Evolutionary conservation across 2,797 vertebrate species (phyloP), one percentile per base, ranked within the genome.

Genomic region (Mormyrus hasselquistii): DNA sequence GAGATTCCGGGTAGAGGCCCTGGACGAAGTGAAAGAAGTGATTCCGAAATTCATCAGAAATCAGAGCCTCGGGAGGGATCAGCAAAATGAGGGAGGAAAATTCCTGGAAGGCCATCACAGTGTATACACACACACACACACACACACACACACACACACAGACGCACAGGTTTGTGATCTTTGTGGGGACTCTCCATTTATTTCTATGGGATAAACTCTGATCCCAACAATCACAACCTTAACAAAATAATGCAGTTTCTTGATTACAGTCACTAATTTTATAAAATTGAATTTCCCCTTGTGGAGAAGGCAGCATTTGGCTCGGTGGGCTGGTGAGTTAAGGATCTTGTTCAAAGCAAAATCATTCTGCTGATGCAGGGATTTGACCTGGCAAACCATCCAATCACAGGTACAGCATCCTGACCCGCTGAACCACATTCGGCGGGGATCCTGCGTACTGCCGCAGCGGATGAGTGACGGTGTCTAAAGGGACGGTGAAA

Each of bases 1-100:
- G 96, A 8, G 96, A 96, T 89, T 97, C 96, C 0, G 95, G 92
- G 55, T 96, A 97, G 25, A 97, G 90, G 87, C 96, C 96, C 96
- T 97, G 59, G 12, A 90, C 38, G 88, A 90, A 88, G 16, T 5
- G 34, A 49, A 90, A 47, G 88, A 90, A 88, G 16, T 5, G 34
- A 49, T 87, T 59, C 7, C 49, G 0, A 4, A 44, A 65, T 34
- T 57, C 5, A 34, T 38, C 25, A 86, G 55, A 2, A 22, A 86
- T 19, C 41, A 16, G 29, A 73, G 29, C 38, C 65, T 34, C 59
- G 0, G 59, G 59, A 57, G 1, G 16, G 55, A 57, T 7, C 16
- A 57, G 16, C 16, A 57, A 65, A 3, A 10, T 65, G 25, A 34
- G 25, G 62, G 19, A 69, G 3, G 62, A 10, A 34, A 69, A 29